phyloP scores from a whole-genome alignment of 2,888 invertebrate species.

The Drosophila maculinotata region DNA sequence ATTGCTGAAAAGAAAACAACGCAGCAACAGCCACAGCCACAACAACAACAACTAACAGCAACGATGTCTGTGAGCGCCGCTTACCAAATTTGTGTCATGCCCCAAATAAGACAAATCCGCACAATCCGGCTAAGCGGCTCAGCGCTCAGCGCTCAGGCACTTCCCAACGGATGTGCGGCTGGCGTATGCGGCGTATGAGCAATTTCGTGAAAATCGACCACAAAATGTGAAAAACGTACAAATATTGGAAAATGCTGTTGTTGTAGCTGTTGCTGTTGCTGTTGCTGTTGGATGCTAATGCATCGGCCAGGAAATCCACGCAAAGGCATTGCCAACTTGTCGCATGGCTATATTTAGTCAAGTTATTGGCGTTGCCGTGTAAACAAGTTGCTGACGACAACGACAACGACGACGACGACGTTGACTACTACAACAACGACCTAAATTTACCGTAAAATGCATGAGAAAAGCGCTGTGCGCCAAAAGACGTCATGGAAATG shows the following conservation, averaged over 20 bases:
- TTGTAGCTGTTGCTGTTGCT: no score
- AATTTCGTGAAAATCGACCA: conserved; percentile 27
- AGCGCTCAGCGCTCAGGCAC: no score
- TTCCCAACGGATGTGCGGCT: conserved; percentile 66
- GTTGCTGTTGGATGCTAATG: conserved; percentile 56
- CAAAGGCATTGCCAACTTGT: conserved; percentile 56
- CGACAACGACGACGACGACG: conserved; percentile 13
- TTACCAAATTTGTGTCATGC: conserved; percentile 80
- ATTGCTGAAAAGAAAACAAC: conserved; percentile 73
- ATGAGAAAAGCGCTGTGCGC: conserved; percentile 64
- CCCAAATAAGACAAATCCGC: conserved; percentile 78
- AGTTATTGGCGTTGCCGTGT: conserved; percentile 71
- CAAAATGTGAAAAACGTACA: conserved; percentile 9
- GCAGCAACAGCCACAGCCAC: conserved; percentile 23
- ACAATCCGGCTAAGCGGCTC: conserved; percentile 62
- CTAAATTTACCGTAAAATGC: conserved; percentile 79
- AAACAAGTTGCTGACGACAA: conserved; percentile 67
- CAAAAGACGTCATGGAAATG: conserved; percentile 45
- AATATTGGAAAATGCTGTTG: conserved; percentile 14
- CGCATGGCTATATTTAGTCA: conserved; percentile 75
- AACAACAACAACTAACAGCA: conserved; percentile 1
- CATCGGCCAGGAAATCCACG: conserved; percentile 66
- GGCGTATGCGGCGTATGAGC: conserved; percentile 40
- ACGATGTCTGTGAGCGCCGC: conserved; percentile 31
- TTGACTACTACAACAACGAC: conserved; percentile 49